Percentiles rank a stretch among this genome's conserved stretches.
phyloP scores from a whole-genome alignment of 2,113 vertebrate genomes.

The Anser cygnoides region DNA sequence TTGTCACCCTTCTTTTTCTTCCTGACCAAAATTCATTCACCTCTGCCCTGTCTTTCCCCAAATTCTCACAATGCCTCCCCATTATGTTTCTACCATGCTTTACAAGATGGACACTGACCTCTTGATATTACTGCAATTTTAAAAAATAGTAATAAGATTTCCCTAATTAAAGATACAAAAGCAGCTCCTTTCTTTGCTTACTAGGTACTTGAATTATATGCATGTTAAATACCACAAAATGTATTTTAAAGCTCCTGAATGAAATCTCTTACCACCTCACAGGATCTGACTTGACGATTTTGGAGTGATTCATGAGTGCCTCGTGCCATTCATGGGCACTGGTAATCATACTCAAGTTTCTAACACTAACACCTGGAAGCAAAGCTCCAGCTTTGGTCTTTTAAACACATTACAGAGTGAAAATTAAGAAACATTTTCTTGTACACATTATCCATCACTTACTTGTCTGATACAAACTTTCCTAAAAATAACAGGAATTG shows the following conservation, averaged over 20 bases:
- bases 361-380: neutral
- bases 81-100: neutral
- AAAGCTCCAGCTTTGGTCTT: neutral
- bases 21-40: neutral
- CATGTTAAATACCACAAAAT: neutral
- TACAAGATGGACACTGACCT: neutral
- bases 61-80: neutral
- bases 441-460: neutral
- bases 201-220: neutral
- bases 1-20: neutral
- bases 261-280: neutral
- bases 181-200: neutral
- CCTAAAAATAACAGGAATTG: neutral
- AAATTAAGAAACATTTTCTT: neutral
- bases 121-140: neutral
- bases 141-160: neutral
- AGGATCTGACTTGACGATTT: neutral
- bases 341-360: neutral
- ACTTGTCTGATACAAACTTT: neutral
- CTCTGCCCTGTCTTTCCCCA: neutral
- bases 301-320: neutral
- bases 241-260: neutral
- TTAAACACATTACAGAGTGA: neutral
- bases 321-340: neutral
- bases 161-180: neutral